A percentile compares a stretch with the other conserved stretches of the same genome.
phyloP scores from a whole-genome alignment of 1,140 invertebrate genomes.

The Megalopta genalis region DNA sequence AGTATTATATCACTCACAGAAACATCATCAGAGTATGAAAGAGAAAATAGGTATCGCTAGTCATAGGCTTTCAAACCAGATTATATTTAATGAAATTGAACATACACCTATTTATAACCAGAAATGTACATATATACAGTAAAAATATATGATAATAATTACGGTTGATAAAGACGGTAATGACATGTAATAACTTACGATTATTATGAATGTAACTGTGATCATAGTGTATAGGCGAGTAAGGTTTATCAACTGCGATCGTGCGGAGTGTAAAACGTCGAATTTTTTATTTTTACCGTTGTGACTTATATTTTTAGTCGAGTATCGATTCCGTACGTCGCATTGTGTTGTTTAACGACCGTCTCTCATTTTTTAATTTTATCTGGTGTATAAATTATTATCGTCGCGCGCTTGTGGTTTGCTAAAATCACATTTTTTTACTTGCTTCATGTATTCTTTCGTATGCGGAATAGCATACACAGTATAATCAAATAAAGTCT shows the following conservation, averaged over 20 bases:
- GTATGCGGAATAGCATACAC: conserved; percentile 56
- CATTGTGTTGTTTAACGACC: conserved; percentile 33
- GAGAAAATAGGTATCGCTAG: conserved; percentile 67
- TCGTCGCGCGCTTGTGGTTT: conserved; percentile 52
- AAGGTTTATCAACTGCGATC: conserved; percentile 69
- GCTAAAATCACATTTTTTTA: conserved; percentile 70
- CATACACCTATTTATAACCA: conserved; percentile 73
- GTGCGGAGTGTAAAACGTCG: conserved; percentile 51
- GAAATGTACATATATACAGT: conserved; percentile 75
- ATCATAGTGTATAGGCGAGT: conserved; percentile 76
- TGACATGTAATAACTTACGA: conserved; percentile 67
- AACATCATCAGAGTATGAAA: conserved; percentile 51
- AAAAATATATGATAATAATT: conserved; percentile 60
- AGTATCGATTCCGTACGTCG: conserved; percentile 34
- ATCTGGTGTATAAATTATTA: conserved; percentile 55
- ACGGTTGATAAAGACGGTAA: conserved; percentile 52
- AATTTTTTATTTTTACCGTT: conserved; percentile 53
- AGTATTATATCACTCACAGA: conserved; percentile 57
- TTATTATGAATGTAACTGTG: conserved; percentile 78
- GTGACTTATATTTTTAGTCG: conserved; percentile 56
- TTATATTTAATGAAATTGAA: conserved; percentile 76
- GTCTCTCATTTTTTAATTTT: conserved; percentile 40
- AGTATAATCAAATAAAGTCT: conserved; percentile 68
- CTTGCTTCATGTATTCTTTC: conserved; percentile 72
- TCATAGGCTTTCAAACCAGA: conserved; percentile 76